Percentiles rank a stretch among this genome's conserved stretches.
Conservation (phyloP, 1,140 invertebrate species). For the Eupristina koningsbergeri region DNA sequence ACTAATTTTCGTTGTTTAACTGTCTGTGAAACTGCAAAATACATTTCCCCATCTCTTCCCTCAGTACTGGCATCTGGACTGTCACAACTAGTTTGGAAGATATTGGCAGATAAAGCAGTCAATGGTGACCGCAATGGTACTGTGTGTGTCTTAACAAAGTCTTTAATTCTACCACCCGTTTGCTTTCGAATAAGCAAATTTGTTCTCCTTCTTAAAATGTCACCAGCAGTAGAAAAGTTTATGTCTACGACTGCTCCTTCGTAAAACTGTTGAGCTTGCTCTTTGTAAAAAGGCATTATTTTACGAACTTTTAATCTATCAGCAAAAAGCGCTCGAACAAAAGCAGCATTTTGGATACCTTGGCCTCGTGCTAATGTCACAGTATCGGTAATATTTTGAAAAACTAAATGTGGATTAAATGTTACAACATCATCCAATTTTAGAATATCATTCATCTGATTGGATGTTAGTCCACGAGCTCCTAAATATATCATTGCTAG, state of each 20-base stretch:
- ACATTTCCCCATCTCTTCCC: conserved; percentile 86
- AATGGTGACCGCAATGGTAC: conserved; percentile 82
- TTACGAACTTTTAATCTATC: conserved; percentile 82
- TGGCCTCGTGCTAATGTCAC: conserved; percentile 75
- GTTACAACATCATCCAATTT: conserved; percentile 89
- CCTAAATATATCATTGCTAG: conserved; percentile 91
- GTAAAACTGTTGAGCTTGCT: conserved; percentile 88
- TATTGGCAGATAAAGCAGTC: conserved; percentile 84
- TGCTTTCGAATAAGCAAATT: conserved; percentile 85
- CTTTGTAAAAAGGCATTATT: conserved; percentile 87
- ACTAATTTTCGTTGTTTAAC: conserved; percentile 84
- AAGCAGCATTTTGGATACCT: conserved; percentile 82
- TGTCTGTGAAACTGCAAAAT: conserved; percentile 86
- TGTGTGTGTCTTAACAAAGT: conserved; percentile 82
- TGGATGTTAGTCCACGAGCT: conserved; percentile 87
- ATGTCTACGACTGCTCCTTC: conserved; percentile 88
- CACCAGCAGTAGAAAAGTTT: conserved; percentile 84
- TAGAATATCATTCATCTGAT: conserved; percentile 90
- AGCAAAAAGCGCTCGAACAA: conserved; percentile 84
- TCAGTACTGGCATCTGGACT: conserved; percentile 79
- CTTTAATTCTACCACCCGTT: conserved; percentile 82
- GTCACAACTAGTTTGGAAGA: conserved; percentile 87
- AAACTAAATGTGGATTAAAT: conserved; percentile 89
- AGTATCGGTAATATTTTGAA: conserved; percentile 87
- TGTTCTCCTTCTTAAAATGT: conserved; percentile 82